Evolutionary conservation across 2,888 invertebrate species (phyloP).

Genomic region (Phalangium opilio): DNA sequence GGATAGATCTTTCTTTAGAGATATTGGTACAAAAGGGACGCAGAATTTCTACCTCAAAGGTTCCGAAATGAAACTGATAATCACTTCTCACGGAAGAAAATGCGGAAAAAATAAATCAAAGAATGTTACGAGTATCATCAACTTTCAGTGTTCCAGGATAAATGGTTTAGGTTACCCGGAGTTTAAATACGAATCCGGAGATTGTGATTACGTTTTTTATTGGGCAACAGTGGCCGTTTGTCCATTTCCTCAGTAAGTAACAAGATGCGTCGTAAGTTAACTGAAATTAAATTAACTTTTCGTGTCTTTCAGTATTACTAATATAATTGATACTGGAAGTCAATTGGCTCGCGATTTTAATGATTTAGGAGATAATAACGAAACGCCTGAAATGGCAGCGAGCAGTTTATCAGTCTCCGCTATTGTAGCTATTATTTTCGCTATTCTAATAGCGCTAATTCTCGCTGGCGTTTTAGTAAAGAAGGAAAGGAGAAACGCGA

Average conservation of each 20-base stretch:
- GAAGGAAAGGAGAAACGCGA: too few species aligned
- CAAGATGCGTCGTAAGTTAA: too few species aligned
- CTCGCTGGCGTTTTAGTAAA: too few species aligned
- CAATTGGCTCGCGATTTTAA: too few species aligned
- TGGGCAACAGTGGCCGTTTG: constrained; percentile 18
- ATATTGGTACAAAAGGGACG: constrained; percentile 16
- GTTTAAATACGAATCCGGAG: constrained; percentile 18
- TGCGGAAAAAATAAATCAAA: constrained; percentile 18
- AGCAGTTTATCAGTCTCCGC: too few species aligned
- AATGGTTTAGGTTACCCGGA: constrained; percentile 14
- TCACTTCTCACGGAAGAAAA: constrained; percentile 10
- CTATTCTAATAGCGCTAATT: too few species aligned
- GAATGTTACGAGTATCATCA: constrained; percentile 18
- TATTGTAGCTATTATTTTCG: too few species aligned
- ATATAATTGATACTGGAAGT: too few species aligned
- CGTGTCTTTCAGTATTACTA: too few species aligned
- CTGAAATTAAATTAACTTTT: too few species aligned
- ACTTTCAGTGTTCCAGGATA: constrained; percentile 12
- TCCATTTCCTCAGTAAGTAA: constrained; percentile 1
- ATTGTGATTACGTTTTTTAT: constrained; percentile 20
- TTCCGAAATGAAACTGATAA: constrained; percentile 13
- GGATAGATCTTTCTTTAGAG: constrained; percentile 9
- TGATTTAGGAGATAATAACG: too few species aligned
- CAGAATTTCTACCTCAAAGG: constrained; percentile 12
- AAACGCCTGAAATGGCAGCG: too few species aligned